These are phyloP conservation scores for Ardeotis arabs DNA, from an alignment of 2,113 vertebrate species.

Conservation along the genomic window DNA sequence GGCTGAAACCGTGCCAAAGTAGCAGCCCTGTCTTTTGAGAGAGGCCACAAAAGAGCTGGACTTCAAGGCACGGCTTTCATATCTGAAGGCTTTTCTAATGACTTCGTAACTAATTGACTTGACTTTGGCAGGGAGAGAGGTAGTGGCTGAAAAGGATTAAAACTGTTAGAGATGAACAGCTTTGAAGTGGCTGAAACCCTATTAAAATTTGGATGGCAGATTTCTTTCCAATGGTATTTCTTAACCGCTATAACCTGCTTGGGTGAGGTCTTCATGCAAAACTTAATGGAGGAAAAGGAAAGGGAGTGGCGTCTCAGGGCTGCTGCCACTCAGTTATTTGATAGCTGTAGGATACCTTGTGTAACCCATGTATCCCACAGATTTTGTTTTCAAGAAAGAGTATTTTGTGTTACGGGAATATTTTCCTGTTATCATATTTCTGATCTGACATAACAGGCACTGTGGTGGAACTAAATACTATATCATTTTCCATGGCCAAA, in stretches of 20 bases:
- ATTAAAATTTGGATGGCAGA: conserved; percentile 62
- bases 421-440: conserved; percentile 17
- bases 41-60: conserved; percentile 4
- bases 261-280: conserved; percentile 32
- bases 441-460: background rate
- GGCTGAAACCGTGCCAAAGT: background rate
- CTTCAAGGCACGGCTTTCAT: conserved; percentile 48
- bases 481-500: background rate
- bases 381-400: background rate
- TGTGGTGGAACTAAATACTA: background rate
- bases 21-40: background rate
- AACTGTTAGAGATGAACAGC: conserved; percentile 56
- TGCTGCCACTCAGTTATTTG: background rate
- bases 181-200: conserved; percentile 74
- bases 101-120: conserved; percentile 74
- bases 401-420: background rate
- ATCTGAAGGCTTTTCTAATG: conserved; percentile 66
- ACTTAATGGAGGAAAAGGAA: background rate
- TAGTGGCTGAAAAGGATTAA: conserved; percentile 73
- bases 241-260: conserved; percentile 60
- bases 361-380: background rate
- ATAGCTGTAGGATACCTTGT: background rate
- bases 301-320: background rate
- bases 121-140: conserved; percentile 51
- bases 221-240: conserved; percentile 63